Evolutionary conservation across 2,888 invertebrate genomes (phyloP), one percentile per base, ranked within the genome.

Genomic region (Folsomia candida): DNA sequence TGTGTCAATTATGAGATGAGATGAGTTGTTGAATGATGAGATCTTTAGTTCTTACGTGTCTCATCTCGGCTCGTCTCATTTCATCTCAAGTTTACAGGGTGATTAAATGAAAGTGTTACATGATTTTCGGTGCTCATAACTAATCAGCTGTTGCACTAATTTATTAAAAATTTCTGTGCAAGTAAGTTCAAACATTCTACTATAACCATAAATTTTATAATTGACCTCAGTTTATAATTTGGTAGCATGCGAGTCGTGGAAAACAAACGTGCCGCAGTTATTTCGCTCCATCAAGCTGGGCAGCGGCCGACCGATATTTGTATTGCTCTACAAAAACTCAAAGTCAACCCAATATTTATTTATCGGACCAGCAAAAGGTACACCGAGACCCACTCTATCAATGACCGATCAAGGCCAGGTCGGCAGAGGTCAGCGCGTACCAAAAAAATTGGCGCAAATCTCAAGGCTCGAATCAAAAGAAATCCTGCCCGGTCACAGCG

Each of bases 381-480:
- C 20, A 25, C 22, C 25, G 64, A 64, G 47, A 37, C 64, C 2
- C 47, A 51, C 25, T 29, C 29, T 20, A 20, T 47, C 20, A 20
- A 64, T n/a, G 51, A 20, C 37, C 18, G 64, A 47, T 14, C 27
- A 29, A 63, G 25, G 20, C 22, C 20, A 6, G 51, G 51, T 11
- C 37, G 64, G 18, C 47, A 9, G 24, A 64, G 25, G 18, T 25
- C 47, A 18, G 22, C 14, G 20, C 28, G 64, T 22, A 47, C 64
- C 2, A 37, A 29, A 18, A 47, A 6, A 47, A 20, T 64, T n/a
- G 2, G 37, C 64, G 29, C 9, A 6, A 37, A 27, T 6, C 22
- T 64, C 22, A 64, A 64, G 29, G 24, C 22, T 37, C n/a, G 47
- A 64, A 47, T 64, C 20, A 37, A 25, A 37, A 37, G 64, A 64